These are phyloP conservation scores for Ectobius pallidus DNA, from an alignment of 2,888 invertebrate genomes.

Conservation along the genomic window DNA sequence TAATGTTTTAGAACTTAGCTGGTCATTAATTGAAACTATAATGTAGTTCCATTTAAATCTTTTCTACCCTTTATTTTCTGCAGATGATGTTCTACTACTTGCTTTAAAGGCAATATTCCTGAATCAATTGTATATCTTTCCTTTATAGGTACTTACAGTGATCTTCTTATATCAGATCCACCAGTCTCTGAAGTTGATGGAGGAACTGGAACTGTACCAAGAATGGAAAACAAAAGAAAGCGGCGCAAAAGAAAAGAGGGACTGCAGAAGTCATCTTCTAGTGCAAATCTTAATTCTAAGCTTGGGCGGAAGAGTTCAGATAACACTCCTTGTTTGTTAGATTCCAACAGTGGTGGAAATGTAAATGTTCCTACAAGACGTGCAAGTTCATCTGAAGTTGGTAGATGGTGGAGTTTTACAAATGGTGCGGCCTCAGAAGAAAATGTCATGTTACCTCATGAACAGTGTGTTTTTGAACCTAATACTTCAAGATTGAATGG, in stretches of 20 bases:
- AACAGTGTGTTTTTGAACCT: conserved; percentile 1
- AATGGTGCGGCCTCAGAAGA: conserved; percentile 6
- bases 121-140: no score
- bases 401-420: background rate
- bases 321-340: background rate
- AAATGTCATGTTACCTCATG: background rate
- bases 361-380: background rate
- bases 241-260: conserved; percentile 58
- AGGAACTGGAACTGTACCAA: conserved; percentile 49
- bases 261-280: conserved; percentile 25
- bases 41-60: no score
- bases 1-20: no score
- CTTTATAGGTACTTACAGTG: conserved; percentile 37
- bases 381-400: conserved; percentile 28
- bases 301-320: conserved; percentile 40
- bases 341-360: background rate
- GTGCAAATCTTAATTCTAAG: conserved; percentile 4
- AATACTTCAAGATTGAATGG: background rate
- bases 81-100: no score
- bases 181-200: conserved; percentile 53
- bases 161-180: conserved; percentile 38
- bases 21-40: no score
- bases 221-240: conserved; percentile 53
- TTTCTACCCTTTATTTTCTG: no score
- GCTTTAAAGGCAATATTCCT: no score